Percentiles rank a stretch among this genome's conserved stretches.
phyloP scores from a whole-genome alignment of 2,113 vertebrate species.

The Accipiter cooperii region DNA sequence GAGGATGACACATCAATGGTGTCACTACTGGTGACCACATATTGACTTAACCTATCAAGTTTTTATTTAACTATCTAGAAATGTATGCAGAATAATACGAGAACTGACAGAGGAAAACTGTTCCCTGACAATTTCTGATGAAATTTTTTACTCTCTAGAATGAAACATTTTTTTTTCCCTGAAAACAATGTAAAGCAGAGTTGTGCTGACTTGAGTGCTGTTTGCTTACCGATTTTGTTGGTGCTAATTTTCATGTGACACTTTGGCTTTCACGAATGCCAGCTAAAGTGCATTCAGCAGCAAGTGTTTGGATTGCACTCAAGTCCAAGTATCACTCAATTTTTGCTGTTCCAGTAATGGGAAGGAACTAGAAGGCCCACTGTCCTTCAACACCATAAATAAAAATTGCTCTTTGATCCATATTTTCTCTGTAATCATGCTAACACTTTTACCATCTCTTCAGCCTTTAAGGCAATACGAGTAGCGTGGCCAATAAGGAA shows the following conservation, averaged over 20 bases:
- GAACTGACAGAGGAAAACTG: neutral
- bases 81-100: neutral
- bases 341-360: neutral
- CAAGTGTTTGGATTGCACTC: neutral
- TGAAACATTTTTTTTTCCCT: neutral
- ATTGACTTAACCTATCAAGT: neutral
- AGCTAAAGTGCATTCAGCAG: neutral
- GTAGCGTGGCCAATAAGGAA: neutral
- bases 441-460: neutral
- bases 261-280: neutral
- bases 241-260: neutral
- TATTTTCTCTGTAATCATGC: neutral
- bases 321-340: neutral
- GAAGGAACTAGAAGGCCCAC: neutral
- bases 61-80: neutral
- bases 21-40: neutral
- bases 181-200: neutral
- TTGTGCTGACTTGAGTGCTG: neutral
- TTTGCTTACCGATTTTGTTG: neutral
- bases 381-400: neutral
- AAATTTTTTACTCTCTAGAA: neutral
- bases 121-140: neutral
- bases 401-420: neutral
- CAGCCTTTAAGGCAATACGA: neutral
- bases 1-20: neutral